Evolutionary conservation across 2,888 invertebrate species (phyloP), one percentile per base, ranked within the genome.

Genomic region (Cheilosia pagana): DNA sequence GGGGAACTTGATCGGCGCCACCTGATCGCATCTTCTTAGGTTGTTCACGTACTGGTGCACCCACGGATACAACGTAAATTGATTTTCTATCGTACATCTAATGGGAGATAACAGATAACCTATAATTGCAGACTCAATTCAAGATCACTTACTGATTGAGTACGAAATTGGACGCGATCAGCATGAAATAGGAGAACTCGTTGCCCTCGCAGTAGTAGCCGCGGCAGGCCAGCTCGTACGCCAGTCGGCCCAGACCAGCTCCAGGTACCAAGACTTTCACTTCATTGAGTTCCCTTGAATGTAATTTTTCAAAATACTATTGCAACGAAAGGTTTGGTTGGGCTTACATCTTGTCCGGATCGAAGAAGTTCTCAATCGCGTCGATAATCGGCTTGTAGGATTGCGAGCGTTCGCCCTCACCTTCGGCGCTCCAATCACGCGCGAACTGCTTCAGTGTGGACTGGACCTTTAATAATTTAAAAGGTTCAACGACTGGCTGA

Each of bases 111-210:
- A 59, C 31, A 53, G 23, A 10, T 41, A 21, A 28, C 19, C 2
- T 52, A 28, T 39, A 53, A 35, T 35, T 12, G 3, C 12, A 35
- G 35, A 12, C 35, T 35, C 8, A 35, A 43, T n/a, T n/a, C 8
- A 35, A 25, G 35, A 35, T 8, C 35, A 87, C 91, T 89, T 67
- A 95, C 94, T 95, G 94, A 93, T 99, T 99, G 53, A 99, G 93
- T 75, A 99, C 95, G 91, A 98, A 99, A 92, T 98, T 97, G 53
- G 99, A 98, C 0, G 98, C 97, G 88, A 99, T 96, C 60, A 99
- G 93, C 99, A 99, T 99, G 91, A 98, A 99, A 45, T 99, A 94
- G 31, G 98, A 98, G 93, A 98, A 99, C 92, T 99, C 99, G 91
- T 99, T 99, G 87, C 99, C 99, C 92, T 99, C 98, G 88, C 98